Evolutionary conservation across 2,888 invertebrate species (phyloP).

Genomic region (Monochamus alternatus): DNA sequence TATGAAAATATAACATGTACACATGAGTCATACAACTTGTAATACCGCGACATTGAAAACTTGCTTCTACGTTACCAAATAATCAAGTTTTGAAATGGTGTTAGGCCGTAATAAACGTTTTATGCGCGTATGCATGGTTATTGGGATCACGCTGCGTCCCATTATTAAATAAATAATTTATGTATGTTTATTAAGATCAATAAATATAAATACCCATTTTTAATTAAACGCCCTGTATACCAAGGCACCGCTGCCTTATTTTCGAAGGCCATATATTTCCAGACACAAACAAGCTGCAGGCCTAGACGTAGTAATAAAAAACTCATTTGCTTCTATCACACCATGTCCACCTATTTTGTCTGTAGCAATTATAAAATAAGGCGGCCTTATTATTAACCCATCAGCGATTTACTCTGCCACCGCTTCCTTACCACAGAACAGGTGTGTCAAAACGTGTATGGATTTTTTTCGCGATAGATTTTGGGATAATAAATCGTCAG

Average conservation of each 20-base stretch:
- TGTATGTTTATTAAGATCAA: too few relatives aligned
- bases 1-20: too few relatives aligned
- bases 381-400: background rate
- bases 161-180: too few relatives aligned
- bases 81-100: too few relatives aligned
- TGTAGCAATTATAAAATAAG: slow-evolving; percentile 3
- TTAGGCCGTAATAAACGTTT: too few relatives aligned
- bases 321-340: slow-evolving; percentile 7
- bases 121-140: too few relatives aligned
- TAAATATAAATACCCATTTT: too few relatives aligned
- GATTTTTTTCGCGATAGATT: background rate
- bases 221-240: background rate
- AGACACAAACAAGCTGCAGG: background rate
- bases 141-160: too few relatives aligned
- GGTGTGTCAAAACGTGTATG: background rate
- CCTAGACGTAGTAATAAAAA: slow-evolving; percentile 6
- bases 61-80: too few relatives aligned
- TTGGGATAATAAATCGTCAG: slow-evolving; percentile 5
- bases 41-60: too few relatives aligned
- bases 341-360: background rate
- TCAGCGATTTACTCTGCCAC: background rate
- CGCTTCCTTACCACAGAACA: background rate
- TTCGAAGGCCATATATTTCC: background rate
- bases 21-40: too few relatives aligned
- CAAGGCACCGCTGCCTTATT: background rate